A percentile compares a stretch with the other conserved stretches of the same genome.
These are phyloP conservation scores for Conus betulinus DNA, from an alignment of 1,140 invertebrate genomes.

Conservation along the genomic window DNA sequence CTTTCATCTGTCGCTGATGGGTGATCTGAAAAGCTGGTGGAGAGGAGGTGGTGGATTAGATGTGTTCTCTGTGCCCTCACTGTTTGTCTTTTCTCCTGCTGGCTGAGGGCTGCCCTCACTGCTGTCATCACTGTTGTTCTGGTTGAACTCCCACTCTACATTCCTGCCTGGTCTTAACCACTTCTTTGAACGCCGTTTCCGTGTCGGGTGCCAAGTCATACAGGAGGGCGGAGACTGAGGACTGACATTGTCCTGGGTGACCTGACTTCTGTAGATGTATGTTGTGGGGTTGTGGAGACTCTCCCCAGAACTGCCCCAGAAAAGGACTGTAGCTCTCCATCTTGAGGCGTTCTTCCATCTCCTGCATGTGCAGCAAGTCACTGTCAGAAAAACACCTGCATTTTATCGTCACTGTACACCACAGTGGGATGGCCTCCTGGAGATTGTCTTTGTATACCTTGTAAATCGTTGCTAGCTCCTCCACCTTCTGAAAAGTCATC, in stretches of 20 bases:
- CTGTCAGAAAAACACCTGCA: neutral
- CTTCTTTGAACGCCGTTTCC: neutral
- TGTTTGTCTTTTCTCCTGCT: neutral
- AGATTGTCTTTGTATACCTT: neutral
- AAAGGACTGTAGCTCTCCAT: neutral
- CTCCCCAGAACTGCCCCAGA: neutral
- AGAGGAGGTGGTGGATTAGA: too few species aligned
- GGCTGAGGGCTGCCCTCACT: neutral
- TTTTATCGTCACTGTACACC: neutral
- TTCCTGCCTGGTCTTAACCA: neutral
- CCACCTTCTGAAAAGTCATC: neutral
- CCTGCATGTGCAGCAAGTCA: neutral
- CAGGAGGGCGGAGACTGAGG: neutral
- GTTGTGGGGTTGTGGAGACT: neutral
- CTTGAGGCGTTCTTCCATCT: neutral
- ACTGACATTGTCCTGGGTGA: neutral
- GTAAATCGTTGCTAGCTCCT: neutral
- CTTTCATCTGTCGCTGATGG: neutral
- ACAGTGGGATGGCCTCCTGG: neutral
- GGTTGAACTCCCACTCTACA: neutral
- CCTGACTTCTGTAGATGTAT: neutral
- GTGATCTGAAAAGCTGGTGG: neutral
- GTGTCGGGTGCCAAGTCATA: neutral
- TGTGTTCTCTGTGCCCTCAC: neutral
- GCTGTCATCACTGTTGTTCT: conserved; percentile 18